Evolutionary conservation across 2,888 invertebrate genomes (phyloP).

Genomic region (Taphrorychus bicolor): DNA sequence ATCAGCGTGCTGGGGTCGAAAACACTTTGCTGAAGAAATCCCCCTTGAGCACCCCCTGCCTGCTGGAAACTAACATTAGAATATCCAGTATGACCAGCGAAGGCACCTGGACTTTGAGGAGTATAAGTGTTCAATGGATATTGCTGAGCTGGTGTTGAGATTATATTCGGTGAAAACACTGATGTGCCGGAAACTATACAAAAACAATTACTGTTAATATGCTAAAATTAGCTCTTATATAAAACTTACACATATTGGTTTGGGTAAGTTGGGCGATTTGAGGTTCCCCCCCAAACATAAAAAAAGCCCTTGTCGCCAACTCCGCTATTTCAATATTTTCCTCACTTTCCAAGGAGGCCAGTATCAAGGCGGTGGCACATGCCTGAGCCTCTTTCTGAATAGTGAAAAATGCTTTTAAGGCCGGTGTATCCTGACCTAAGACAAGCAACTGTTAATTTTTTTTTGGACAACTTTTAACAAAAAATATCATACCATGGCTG

Average conservation of each 20-base stretch:
- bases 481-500: constrained; percentile 69
- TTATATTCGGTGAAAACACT: constrained; percentile 55
- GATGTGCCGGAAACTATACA: constrained; percentile 46
- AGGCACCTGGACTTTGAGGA: constrained; percentile 18
- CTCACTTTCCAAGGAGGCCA: constrained; percentile 75
- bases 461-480: background rate
- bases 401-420: constrained; percentile 85
- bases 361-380: constrained; percentile 84
- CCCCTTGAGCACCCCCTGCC: constrained; percentile 11
- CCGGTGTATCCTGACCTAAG: constrained; percentile 74
- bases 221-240: no score
- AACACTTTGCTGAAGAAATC: constrained; percentile 41
- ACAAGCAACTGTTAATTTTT: background rate
- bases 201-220: no score
- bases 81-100: constrained; percentile 2
- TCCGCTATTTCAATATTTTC: constrained; percentile 76
- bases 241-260: constrained; percentile 43
- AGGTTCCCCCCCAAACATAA: constrained; percentile 88
- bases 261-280: constrained; percentile 48
- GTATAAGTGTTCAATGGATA: constrained; percentile 39
- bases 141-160: constrained; percentile 55
- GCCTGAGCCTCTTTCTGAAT: constrained; percentile 86
- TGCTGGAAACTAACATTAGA: constrained; percentile 29
- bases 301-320: constrained; percentile 91
- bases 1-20: constrained; percentile 49